These are phyloP conservation scores for Triplophysa dalaica DNA, from an alignment of 2,113 vertebrate genomes.

Conservation along the genomic window DNA sequence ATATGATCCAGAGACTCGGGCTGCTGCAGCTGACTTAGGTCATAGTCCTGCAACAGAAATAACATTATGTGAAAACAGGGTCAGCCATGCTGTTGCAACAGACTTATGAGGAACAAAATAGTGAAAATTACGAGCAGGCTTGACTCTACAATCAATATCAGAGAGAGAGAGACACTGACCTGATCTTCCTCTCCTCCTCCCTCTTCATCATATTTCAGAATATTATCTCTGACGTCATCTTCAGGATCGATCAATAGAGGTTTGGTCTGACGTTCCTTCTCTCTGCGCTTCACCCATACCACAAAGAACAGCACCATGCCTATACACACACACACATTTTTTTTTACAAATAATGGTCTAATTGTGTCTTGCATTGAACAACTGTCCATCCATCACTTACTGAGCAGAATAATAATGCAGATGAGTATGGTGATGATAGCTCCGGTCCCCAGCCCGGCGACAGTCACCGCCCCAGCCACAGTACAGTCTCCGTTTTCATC, in stretches of 20 bases:
- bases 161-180: constrained; percentile 68
- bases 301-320: constrained; percentile 94
- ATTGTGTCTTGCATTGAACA: neutral
- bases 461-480: constrained; percentile 85
- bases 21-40: constrained; percentile 94
- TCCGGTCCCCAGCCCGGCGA: constrained; percentile 89
- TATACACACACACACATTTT: constrained; percentile 60
- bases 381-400: constrained; percentile 72
- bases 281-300: constrained; percentile 91
- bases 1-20: constrained; percentile 92
- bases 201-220: constrained; percentile 95
- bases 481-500: constrained; percentile 95
- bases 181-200: constrained; percentile 97
- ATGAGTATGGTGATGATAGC: constrained; percentile 94
- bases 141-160: neutral
- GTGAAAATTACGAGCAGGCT: constrained; percentile 6
- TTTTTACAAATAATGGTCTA: constrained; percentile 17
- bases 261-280: constrained; percentile 92
- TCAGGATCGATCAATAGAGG: constrained; percentile 95
- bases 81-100: constrained; percentile 11
- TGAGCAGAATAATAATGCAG: constrained; percentile 91
- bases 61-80: constrained; percentile 27
- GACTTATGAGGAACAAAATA: neutral
- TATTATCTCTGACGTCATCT: constrained; percentile 95
- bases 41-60: constrained; percentile 71